Base-by-base conservation (phyloP, 1,140 invertebrate genomes). In the Eubasilissa regina region DNA sequence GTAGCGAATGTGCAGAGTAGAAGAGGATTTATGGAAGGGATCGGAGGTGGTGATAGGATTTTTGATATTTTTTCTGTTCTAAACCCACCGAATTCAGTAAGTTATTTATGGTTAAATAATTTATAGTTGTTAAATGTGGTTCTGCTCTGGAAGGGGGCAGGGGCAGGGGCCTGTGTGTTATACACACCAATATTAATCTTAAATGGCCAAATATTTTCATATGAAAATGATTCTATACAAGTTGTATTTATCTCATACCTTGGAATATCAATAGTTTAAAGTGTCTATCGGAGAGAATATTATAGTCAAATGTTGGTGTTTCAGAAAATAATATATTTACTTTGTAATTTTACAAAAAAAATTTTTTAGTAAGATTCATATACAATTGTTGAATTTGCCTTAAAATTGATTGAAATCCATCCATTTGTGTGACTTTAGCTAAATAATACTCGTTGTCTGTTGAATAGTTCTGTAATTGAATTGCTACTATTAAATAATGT, bases 71-170 rank as follows among this genome's bases (percentile, higher is more conserved):
- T 66, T 75, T 75, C 55, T 58, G 51, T 64, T 76, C 55, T 64
- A 68, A 79, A 76, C 80, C 80, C 80, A 81, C 80, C 80, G 80
- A 81, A 74, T 80, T 73, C 75, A 74, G 21, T 80, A 80, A 75
- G 48, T 81, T 77, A 56, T 76, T 62, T 64, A 76, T 76, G 56
- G 75, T 76, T 76, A 76, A 76, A 76, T 76, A 76, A 76, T 76
- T 76, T 76, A 76, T 76, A 76, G 58, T 76, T 76, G 75, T 64
- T 73, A 55, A 73, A 55, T 73, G 17, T 73, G 19, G 19, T 73
- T 25, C 45, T 70, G 70, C 53, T 21, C 47, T 12, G 12, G 48
- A 53, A 55, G 45, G 12, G 25, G 44, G 43, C 43, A 1, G 1
- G 10, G n/a, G n/a, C n/a, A n/a, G n/a, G n/a, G n/a, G n/a, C n/a